Conservation (phyloP, 2,797 vertebrate species). For the Protosalanx chinensis region DNA sequence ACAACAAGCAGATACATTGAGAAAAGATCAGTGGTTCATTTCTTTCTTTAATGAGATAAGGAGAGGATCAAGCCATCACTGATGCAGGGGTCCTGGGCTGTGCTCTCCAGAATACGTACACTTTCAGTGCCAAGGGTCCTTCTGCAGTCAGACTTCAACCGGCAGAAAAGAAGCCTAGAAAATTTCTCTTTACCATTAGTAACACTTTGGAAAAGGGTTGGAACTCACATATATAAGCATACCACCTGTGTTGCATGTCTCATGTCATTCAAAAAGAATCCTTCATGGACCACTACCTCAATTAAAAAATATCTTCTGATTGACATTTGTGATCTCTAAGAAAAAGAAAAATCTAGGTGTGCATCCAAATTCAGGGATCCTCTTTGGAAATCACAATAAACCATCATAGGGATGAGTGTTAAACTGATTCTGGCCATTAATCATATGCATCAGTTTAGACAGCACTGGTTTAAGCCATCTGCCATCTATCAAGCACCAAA, state of each 20-base stretch:
- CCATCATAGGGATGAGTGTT: neutral
- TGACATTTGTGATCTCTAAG: constrained; percentile 27
- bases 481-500: neutral
- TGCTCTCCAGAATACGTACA: constrained; percentile 99
- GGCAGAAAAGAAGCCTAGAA: constrained; percentile 99
- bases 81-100: constrained; percentile 99
- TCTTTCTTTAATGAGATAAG: constrained; percentile 84
- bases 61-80: constrained; percentile 96
- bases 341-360: constrained; percentile 39
- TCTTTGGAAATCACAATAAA: constrained; percentile 5
- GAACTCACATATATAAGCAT: constrained; percentile 99
- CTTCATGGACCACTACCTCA: constrained; percentile 57
- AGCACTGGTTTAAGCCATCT: neutral
- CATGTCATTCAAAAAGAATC: constrained; percentile 71
- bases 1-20: constrained; percentile 85
- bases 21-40: constrained; percentile 74
- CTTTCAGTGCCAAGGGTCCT: constrained; percentile 99
- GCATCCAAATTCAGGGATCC: constrained; percentile 24
- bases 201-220: constrained; percentile 99
- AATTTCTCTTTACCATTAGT: constrained; percentile 99
- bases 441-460: neutral
- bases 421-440: too few relatives aligned
- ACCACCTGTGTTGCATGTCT: constrained; percentile 83
- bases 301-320: constrained; percentile 37
- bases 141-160: constrained; percentile 99